Evolutionary conservation across 2,797 vertebrate genomes (phyloP), one percentile per base, ranked within the genome.

Genomic region (Cichlasoma orientale): DNA sequence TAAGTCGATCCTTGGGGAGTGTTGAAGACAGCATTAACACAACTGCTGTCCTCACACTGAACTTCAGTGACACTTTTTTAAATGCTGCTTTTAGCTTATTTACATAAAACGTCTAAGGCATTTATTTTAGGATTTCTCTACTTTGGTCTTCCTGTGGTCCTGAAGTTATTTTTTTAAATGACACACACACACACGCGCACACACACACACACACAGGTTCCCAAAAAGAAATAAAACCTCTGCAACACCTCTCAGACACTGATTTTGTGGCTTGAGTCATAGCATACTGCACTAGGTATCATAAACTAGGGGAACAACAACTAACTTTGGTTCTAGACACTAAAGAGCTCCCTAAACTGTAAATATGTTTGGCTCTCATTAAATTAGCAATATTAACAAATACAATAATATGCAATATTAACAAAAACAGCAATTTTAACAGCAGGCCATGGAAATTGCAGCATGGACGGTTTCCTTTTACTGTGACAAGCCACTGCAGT

Each of bases 371-470:
- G n/a, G 25, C 68, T 41, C 23, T 57, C 11, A 59, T 7, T 68
- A 61, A 13, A 36, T 16, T 18, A 77, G n/a, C 33, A 23, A 27
- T 27, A 27, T 27, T 27, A 8, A 8, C 12, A 61, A 3, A 27
- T 14, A 27, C 2, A 27, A 3, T 2, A 27, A 4, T 27, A 27
- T 27, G 27, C 27, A 27, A 27, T 27, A 27, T 27, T 27, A 21
- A 74, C 5, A 72, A 56, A 54, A 29, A n/a, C 3, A 63, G 66
- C 33, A 53, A 52, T 38, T 18, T 44, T 75, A 59, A 73, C 56
- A 85, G 85, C 47, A 77, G 70, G 47, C 23, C 54, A 52, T 57
- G 44, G 47, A 88, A 84, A 78, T 3, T 16, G 54, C 53, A 69
- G 50, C 31, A 4, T 78, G 75, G 33, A 53, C 33, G n/a, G 44